These are phyloP conservation scores for Pipra filicauda DNA, from an alignment of 2,113 vertebrate species.

Conservation along the genomic window DNA sequence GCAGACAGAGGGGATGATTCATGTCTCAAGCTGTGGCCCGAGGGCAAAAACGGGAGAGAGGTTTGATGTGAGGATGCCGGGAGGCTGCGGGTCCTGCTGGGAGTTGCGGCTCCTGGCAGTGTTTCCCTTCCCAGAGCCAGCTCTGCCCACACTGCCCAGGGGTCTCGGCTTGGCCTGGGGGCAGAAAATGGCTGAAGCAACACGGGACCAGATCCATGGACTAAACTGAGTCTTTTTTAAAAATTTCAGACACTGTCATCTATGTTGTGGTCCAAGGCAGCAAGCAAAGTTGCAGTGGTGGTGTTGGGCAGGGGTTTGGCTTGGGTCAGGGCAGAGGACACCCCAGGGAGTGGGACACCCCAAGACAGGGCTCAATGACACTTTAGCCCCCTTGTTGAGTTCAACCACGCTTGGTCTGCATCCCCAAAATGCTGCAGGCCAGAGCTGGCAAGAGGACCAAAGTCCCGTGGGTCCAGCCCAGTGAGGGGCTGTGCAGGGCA, in stretches of 20 bases:
- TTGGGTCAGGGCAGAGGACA: neutral
- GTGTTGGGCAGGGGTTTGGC: neutral
- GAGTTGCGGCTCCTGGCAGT: neutral
- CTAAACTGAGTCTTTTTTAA: neutral
- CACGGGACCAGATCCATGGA: neutral
- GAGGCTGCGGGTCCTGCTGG: neutral
- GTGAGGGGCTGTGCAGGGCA: neutral
- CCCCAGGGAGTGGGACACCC: neutral
- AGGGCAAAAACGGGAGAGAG: neutral
- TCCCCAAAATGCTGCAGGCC: neutral
- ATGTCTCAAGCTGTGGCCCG: constrained; percentile 30
- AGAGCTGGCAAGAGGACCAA: fast-evolving
- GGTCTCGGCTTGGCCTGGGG: constrained; percentile 14
- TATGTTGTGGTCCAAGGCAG: neutral
- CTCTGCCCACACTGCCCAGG: neutral
- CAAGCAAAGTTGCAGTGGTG: fast-evolving
- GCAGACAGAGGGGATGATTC: neutral
- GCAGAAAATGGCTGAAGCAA: neutral
- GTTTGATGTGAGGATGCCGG: constrained; percentile 40
- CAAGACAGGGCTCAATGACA: neutral
- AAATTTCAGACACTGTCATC: neutral
- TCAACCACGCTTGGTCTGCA: neutral
- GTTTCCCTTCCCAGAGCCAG: neutral
- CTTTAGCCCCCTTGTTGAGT: fast-evolving
- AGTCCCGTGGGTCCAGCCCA: neutral